These are phyloP conservation scores for Eupithecia vulgata DNA, from an alignment of 2,888 invertebrate species.

Conservation along the genomic window DNA sequence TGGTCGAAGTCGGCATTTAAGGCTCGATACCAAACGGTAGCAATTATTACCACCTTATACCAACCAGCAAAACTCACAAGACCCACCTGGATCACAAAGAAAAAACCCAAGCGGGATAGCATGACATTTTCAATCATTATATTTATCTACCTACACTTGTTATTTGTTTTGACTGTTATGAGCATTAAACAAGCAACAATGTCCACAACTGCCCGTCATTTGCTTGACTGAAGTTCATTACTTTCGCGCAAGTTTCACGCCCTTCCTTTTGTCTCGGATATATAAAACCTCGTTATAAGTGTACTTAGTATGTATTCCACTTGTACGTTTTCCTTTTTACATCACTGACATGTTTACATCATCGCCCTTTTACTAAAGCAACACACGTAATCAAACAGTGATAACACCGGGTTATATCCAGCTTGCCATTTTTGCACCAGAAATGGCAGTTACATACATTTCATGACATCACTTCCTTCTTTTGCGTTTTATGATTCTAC, in stretches of 20 bases:
- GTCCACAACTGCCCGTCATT: background rate
- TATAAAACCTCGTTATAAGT: background rate
- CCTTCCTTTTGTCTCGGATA: background rate
- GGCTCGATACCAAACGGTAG: no score
- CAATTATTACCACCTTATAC: no score
- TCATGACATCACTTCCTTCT: background rate
- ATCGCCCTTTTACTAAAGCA: conserved; percentile 2
- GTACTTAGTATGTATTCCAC: background rate
- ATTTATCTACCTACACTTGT: no score
- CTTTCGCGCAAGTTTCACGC: background rate
- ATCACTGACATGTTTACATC: conserved; percentile 3
- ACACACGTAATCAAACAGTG: background rate
- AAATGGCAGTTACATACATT: background rate
- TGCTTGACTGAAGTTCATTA: background rate
- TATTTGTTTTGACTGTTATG: no score
- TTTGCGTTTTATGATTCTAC: no score
- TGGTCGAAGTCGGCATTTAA: no score
- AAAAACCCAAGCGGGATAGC: no score
- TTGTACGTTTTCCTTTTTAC: background rate
- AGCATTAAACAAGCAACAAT: background rate
- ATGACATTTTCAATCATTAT: no score
- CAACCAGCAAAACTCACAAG: no score
- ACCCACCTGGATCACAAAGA: no score
- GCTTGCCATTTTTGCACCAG: background rate
- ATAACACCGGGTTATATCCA: background rate